These are phyloP conservation scores for Empis livida DNA, from an alignment of 2,888 invertebrate species.

Conservation along the genomic window DNA sequence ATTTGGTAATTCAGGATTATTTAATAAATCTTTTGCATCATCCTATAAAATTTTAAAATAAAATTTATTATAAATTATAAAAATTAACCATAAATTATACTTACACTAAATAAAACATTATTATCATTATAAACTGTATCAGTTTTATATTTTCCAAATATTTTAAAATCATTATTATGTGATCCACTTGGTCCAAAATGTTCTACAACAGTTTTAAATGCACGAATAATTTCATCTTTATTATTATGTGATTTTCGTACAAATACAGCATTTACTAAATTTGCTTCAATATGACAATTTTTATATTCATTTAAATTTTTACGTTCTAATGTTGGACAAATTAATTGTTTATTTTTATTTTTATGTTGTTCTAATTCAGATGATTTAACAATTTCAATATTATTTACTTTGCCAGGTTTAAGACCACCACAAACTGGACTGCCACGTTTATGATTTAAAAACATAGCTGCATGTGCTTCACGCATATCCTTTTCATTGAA, in stretches of 20 bases:
- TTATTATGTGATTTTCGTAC: slow-evolving; percentile 24
- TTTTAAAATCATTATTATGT: slow-evolving; percentile 29
- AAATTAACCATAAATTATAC: slow-evolving; percentile 9
- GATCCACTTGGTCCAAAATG: slow-evolving; percentile 27
- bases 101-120: slow-evolving; percentile 30
- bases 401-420: slow-evolving; percentile 15
- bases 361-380: slow-evolving; percentile 24
- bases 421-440: slow-evolving; percentile 22
- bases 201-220: slow-evolving; percentile 25
- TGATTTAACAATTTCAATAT: slow-evolving; percentile 25
- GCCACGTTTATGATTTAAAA: slow-evolving; percentile 27
- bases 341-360: slow-evolving; percentile 22
- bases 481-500: slow-evolving; percentile 24
- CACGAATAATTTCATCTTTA: slow-evolving; percentile 29
- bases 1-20: slow-evolving; percentile 22
- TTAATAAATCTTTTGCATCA: slow-evolving; percentile 23
- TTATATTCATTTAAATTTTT: slow-evolving; percentile 26
- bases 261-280: slow-evolving; percentile 27
- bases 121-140: slow-evolving; percentile 13
- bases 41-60: too few relatives aligned
- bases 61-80: not conserved
- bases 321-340: slow-evolving; percentile 27
- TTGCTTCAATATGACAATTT: slow-evolving; percentile 29
- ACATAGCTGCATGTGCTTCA: slow-evolving; percentile 24
- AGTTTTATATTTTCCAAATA: slow-evolving; percentile 28